Percentiles rank a stretch among this genome's conserved stretches.
phyloP scores from a whole-genome alignment of 2,113 vertebrate species.

The Oryzias javanicus region DNA sequence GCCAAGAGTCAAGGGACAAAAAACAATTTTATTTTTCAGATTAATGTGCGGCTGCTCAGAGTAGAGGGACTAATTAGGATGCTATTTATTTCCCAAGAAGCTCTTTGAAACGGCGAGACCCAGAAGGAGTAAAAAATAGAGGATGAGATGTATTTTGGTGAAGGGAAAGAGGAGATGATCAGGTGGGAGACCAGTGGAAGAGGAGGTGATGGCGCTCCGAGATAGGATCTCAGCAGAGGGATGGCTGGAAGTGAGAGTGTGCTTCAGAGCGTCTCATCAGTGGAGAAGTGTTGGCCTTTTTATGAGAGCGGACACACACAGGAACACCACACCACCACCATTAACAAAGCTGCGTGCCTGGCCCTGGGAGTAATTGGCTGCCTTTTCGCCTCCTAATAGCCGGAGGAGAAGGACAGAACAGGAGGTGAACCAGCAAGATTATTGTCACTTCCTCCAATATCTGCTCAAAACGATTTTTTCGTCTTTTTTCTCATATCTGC shows the following conservation, averaged over 20 bases:
- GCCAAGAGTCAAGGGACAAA: background rate
- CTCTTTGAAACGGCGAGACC: conserved; percentile 11
- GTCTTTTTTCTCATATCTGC: background rate
- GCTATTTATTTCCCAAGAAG: background rate
- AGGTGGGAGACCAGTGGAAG: background rate
- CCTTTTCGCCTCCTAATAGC: conserved; percentile 63
- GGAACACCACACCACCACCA: conserved; percentile 27
- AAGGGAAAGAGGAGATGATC: background rate
- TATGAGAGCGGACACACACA: conserved; percentile 29
- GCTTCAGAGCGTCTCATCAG: conserved; percentile 17
- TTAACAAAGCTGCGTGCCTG: conserved; percentile 51
- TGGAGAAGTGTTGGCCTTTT: conserved; percentile 38
- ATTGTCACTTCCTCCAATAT: conserved; percentile 18
- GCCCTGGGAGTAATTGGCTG: conserved; percentile 59
- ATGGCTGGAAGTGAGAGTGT: conserved; percentile 14
- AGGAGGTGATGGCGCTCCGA: conserved; percentile 6
- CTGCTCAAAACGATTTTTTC: background rate
- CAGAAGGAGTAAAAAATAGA: background rate
- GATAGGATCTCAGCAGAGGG: conserved; percentile 33
- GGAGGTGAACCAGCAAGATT: conserved; percentile 19
- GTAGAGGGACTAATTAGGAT: conserved; percentile 23
- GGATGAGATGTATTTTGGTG: conserved; percentile 20
- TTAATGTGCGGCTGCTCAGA: background rate
- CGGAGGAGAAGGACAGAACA: conserved; percentile 22
- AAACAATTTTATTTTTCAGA: background rate